Base-by-base conservation (phyloP, 2,113 vertebrate species). In the Hippocampus comes region DNA sequence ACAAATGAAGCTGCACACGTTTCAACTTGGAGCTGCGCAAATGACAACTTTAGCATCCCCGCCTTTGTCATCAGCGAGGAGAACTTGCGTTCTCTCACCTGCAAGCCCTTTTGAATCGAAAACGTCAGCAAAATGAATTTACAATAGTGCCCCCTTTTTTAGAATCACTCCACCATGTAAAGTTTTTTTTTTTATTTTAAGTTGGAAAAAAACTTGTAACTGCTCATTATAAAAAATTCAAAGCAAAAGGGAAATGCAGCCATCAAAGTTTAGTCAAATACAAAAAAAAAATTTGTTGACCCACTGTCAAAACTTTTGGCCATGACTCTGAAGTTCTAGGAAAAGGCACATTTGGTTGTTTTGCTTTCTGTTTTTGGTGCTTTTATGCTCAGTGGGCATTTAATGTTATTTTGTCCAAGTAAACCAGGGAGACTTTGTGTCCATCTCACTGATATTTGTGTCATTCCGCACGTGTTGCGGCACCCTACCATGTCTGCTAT, bases 391-490 rank as follows among this genome's bases (percentile, higher is more conserved):
- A 21, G 34, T 41, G 11, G 15, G 14, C 8, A 7, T 78, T n/a
- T 49, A 4, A 51, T 51, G 18, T 51, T 51, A 14, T 49, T 49
- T 18, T 6, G 48, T 49, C 48, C 15, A 49, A 49, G 48, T 49
- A 5, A 49, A 18, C 48, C 48, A 17, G 15, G 6, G 48, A 49
- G 48, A 49, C 5, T 49, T 72, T 10, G 42, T 53, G 67, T 69
- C n/a, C 21, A 7, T 75, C 67, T 38, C 20, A 57, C 30, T 78
- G 27, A 21, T 55, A 56, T 73, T 76, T 83, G 64, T 77, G 68
- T 66, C 72, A 43, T 68, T 63, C 48, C 65, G 68, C 68, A 42
- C 67, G 70, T 71, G 74, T 71, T 80, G 73, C 76, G 79, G 75
- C 27, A 67, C 42, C 55, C 61, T 68, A 63, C 67, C 57, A 21